phyloP scores from a whole-genome alignment of 2,797 vertebrate species.

The Octomys mimax region DNA sequence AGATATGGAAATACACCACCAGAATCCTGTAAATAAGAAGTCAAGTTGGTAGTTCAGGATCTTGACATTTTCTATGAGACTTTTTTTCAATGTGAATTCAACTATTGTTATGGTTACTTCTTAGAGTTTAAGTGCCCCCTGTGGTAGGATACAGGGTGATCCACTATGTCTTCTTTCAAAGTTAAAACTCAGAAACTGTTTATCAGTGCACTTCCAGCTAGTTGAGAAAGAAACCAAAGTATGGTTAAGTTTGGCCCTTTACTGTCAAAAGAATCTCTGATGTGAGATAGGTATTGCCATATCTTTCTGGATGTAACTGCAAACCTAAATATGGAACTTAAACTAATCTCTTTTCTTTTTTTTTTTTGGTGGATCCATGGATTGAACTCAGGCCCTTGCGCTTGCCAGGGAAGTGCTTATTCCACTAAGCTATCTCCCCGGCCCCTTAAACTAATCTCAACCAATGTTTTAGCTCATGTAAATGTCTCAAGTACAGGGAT shows the following conservation, averaged over 20 bases:
- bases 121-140: neutral
- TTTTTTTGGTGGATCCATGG: no score
- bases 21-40: neutral
- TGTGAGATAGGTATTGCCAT: neutral
- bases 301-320: slow-evolving; percentile 43
- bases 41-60: neutral
- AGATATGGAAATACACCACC: slow-evolving; percentile 6
- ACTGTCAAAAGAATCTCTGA: slow-evolving; percentile 31
- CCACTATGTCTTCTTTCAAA: neutral
- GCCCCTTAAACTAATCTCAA: neutral
- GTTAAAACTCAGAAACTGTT: neutral
- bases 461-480: neutral
- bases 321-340: slow-evolving; percentile 48
- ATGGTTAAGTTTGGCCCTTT: slow-evolving; percentile 11
- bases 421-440: no score
- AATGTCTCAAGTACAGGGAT: neutral
- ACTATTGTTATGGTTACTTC: neutral
- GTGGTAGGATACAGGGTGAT: neutral
- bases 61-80: neutral
- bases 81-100: neutral
- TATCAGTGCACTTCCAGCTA: neutral
- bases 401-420: no score
- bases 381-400: no score
- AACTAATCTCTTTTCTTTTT: neutral
- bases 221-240: neutral